These are phyloP conservation scores for Ochlodes sylvanus DNA, from an alignment of 2,888 invertebrate genomes.

Conservation along the genomic window DNA sequence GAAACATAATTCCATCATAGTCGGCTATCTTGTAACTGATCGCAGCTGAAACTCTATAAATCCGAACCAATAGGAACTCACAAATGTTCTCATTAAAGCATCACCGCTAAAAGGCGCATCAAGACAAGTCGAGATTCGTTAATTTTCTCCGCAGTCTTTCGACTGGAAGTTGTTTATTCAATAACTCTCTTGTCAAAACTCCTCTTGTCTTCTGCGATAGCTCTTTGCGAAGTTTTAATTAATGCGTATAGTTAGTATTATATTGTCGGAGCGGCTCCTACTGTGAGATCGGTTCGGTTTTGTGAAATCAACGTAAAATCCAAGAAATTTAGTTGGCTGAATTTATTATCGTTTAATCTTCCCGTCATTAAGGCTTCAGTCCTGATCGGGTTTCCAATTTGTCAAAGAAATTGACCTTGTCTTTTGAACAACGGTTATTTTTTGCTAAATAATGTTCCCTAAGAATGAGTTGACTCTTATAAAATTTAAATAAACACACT, in stretches of 20 bases:
- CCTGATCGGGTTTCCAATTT: constrained; percentile 22
- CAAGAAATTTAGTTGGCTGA: constrained; percentile 9
- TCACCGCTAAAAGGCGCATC: constrained; percentile 33
- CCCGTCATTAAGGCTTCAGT: constrained; percentile 7
- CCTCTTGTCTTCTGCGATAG: constrained; percentile 46
- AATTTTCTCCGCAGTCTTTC: constrained; percentile 48
- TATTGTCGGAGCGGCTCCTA: constrained; percentile 35
- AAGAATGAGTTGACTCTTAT: neutral
- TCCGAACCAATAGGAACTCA: neutral
- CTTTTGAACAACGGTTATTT: neutral
- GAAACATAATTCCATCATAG: neutral
- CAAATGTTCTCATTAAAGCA: constrained; percentile 42
- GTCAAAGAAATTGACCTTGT: constrained; percentile 19
- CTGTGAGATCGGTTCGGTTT: constrained; percentile 35
- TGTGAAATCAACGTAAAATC: neutral
- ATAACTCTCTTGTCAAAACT: constrained; percentile 53
- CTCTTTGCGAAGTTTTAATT: constrained; percentile 65
- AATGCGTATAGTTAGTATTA: constrained; percentile 51
- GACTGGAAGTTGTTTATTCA: constrained; percentile 63
- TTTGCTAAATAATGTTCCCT: neutral
- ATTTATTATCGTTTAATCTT: constrained; percentile 26
- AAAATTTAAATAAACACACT: neutral
- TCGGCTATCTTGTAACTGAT: constrained; percentile 14
- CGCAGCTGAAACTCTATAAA: constrained; percentile 4
- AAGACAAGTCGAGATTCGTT: constrained; percentile 41